Conservation (phyloP, 2,797 vertebrate genomes). For the Mormyrops boulengeri region DNA sequence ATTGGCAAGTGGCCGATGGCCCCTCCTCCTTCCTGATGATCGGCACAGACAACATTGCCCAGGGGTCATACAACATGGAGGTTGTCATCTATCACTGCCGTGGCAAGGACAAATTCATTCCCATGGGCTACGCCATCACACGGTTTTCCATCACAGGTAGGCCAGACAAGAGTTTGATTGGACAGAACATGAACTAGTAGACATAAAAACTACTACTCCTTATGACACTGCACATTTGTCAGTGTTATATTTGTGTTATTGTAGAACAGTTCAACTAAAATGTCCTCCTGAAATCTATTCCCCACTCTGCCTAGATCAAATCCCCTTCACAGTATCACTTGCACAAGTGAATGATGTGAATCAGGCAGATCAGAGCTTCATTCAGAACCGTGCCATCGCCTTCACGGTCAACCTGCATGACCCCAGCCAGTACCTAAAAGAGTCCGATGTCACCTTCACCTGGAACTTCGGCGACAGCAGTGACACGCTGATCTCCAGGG, state of each 20-base stretch:
- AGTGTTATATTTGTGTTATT: not conserved
- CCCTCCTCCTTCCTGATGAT: slow-evolving; percentile 72
- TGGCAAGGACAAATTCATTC: slow-evolving; percentile 75
- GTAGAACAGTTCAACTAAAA: not conserved
- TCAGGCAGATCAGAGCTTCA: slow-evolving; percentile 68
- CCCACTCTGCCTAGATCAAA: slow-evolving; percentile 67
- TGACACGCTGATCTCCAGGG: slow-evolving; percentile 82
- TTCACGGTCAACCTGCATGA: slow-evolving; percentile 82
- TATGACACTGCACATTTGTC: not conserved
- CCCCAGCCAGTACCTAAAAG: slow-evolving; percentile 76
- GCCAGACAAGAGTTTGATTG: slow-evolving; percentile 5
- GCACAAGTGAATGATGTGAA: slow-evolving; percentile 70
- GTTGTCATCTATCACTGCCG: slow-evolving; percentile 84
- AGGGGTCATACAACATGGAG: slow-evolving; percentile 87
- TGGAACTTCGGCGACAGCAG: slow-evolving; percentile 92
- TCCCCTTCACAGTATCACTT: slow-evolving; percentile 76
- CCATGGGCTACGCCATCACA: slow-evolving; percentile 72
- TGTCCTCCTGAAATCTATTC: not conserved
- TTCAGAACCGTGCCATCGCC: slow-evolving; percentile 78
- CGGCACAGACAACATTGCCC: slow-evolving; percentile 62
- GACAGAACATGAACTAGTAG: not conserved
- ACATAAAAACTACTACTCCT: not conserved
- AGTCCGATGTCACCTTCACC: slow-evolving; percentile 78
- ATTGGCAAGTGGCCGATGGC: slow-evolving; percentile 87
- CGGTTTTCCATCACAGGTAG: slow-evolving; percentile 82